phyloP scores from a whole-genome alignment of 2,113 vertebrate genomes.

The Rhadina sibilatrix region DNA sequence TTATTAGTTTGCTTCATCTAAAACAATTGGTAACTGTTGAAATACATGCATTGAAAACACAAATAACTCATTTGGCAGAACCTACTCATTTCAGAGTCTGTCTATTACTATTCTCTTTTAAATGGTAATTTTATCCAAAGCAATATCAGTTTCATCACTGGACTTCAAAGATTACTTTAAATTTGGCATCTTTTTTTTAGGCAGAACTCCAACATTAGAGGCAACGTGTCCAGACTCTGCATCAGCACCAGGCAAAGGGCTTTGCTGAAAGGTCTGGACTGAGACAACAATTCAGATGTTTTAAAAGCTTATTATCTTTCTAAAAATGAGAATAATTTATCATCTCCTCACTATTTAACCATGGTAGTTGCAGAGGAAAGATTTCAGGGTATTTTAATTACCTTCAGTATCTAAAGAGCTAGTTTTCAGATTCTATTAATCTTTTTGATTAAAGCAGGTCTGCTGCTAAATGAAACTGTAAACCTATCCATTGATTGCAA shows the following conservation, averaged over 20 bases:
- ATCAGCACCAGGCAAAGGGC: not conserved
- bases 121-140: not conserved
- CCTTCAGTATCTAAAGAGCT: not conserved
- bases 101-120: not conserved
- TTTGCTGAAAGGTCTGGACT: not conserved
- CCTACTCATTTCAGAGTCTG: not conserved
- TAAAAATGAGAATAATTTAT: not conserved
- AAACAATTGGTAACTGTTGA: not conserved
- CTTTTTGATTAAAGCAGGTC: not conserved
- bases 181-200: not conserved
- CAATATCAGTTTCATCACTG: not conserved
- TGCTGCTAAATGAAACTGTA: not conserved
- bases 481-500: not conserved
- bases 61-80: not conserved
- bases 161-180: not conserved
- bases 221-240: not conserved
- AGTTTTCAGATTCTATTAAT: not conserved
- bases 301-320: slow-evolving; percentile 1
- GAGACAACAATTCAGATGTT: not conserved
- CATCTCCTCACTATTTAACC: slow-evolving; percentile 1
- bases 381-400: not conserved
- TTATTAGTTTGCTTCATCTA: not conserved
- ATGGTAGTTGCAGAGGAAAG: not conserved
- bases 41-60: not conserved
- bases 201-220: not conserved